Base-by-base conservation (phyloP, 2,113 vertebrate genomes). In the Trogon melanurus region DNA sequence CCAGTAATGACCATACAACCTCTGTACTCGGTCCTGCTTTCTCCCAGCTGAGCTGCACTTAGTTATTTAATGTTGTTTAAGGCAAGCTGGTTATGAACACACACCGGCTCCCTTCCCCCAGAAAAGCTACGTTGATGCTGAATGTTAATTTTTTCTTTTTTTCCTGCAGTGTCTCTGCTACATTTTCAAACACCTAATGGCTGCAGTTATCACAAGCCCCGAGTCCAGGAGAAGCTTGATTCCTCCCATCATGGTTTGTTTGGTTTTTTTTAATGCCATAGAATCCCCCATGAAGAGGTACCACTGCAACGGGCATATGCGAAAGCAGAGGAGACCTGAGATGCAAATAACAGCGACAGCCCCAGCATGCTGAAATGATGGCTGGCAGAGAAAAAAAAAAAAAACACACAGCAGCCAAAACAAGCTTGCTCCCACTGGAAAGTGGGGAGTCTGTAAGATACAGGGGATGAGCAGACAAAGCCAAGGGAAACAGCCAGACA, bases 111-210 rank as follows among this genome's bases (percentile, higher is more conserved):
- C 38, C 69, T 54, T 21, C 23, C 29, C 23, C 10, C 2, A 2
- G 9, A 48, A 79, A 54, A 16, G 34, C 70, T 79, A 51, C 48
- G 56, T 57, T n/a, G 27, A 81, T 51, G 27, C 29, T 84, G 65
- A 48, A 58, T 47, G 38, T 56, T 56, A 32, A 58, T 88, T 62
- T 16, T 56, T 81, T 51, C 1, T 16, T 26, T 23, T 27, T 7
- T 6, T 10, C 18, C 92, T 51, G 88, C 95, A 83, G 83, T 44
- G 47, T 70, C 64, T 88, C 79, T 83, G 85, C 69, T 47, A 83
- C 51, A 2, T 93, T 93, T 92, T 64, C 92, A 51, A 90, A 66
- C 83, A 85, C 79, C 88, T 85, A 95, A 96, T 97, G 94, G 94
- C 96, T 86, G 88, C 91, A 89, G 92, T 82, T 95, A 5, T 25